These are phyloP conservation scores for Mionectes olivaceus DNA, from an alignment of 2,797 vertebrate species.

Conservation along the genomic window DNA sequence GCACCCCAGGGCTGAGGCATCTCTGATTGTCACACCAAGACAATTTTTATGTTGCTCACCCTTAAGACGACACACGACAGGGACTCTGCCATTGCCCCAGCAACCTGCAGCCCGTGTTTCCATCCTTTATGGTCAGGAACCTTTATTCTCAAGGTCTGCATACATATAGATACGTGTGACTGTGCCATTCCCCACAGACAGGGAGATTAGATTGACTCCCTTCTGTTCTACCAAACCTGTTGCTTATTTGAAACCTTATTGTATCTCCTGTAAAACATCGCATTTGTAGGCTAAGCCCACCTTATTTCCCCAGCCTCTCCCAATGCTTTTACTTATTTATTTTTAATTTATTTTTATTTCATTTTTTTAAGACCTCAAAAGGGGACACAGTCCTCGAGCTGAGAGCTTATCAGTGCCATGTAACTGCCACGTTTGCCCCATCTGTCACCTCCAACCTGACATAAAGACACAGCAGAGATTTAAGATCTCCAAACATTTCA, in stretches of 20 bases:
- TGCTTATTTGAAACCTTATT: neutral
- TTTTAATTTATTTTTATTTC: too few species aligned
- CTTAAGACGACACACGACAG: neutral
- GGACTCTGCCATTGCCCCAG: neutral
- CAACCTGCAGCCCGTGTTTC: neutral
- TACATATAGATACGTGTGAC: too few species aligned
- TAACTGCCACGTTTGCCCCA: neutral
- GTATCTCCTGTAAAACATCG: neutral
- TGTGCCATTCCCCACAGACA: neutral
- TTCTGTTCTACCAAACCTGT: neutral
- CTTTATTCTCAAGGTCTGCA: neutral
- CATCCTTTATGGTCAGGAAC: neutral
- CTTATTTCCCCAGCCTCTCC: neutral
- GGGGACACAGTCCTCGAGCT: neutral
- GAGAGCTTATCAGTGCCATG: slow-evolving; percentile 14
- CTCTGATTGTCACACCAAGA: neutral
- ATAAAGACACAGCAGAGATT: neutral
- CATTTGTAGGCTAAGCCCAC: neutral
- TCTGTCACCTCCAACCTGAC: slow-evolving; percentile 15
- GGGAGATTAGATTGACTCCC: neutral
- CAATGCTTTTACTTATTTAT: neutral
- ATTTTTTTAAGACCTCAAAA: neutral
- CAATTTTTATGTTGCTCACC: neutral
- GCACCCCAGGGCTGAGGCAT: neutral
- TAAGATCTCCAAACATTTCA: neutral